Evolutionary conservation across 2,113 vertebrate genomes (phyloP), one percentile per base, ranked within the genome.

Genomic region (Clarias magur): DNA sequence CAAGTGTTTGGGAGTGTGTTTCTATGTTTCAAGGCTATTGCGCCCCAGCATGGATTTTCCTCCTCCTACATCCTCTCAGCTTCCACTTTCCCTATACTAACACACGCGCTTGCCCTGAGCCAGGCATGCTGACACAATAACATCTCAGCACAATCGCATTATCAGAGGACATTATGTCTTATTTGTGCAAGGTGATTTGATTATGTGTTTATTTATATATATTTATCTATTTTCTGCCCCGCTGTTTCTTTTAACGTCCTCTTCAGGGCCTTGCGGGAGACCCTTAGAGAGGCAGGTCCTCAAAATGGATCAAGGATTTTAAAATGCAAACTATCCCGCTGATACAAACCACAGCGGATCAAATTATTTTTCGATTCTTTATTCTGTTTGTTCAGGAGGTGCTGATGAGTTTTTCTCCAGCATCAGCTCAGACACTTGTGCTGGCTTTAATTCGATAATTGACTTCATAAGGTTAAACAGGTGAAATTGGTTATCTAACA

Each of bases 131-230:
- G 81, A 79, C 81, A 67, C 80, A 89, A 76, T 62, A 83, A 87
- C 53, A 65, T 89, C n/a, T 83, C 59, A 3, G 78, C 62, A 53
- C 73, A 88, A 88, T 87, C 57, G 85, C 86, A 86, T 90, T 89
- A 82, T 53, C 2, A 21, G 83, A 53, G 56, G 23, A 81, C 60
- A 56, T 3, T 59, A 83, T 83, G 86, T 86, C 84, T 86, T 88
- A 88, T 86, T 85, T 88, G 54, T 9, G 59, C 68, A 30, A 84
- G 68, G 60, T 76, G 86, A 90, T 90, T 85, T 42, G 67, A 87
- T 85, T 90, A 88, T 25, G 4, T 56, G 1, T n/a, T 11, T 23
- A 17, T 56, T 78, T 78, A 23, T 75, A 27, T 78, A 56, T 78
- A 42, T 79, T 79, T 79, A 67, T 84, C 48, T 88, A 34, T 73